These are phyloP conservation scores for Darevskia nairensis DNA, from an alignment of 2,797 vertebrate species.

Conservation along the genomic window DNA sequence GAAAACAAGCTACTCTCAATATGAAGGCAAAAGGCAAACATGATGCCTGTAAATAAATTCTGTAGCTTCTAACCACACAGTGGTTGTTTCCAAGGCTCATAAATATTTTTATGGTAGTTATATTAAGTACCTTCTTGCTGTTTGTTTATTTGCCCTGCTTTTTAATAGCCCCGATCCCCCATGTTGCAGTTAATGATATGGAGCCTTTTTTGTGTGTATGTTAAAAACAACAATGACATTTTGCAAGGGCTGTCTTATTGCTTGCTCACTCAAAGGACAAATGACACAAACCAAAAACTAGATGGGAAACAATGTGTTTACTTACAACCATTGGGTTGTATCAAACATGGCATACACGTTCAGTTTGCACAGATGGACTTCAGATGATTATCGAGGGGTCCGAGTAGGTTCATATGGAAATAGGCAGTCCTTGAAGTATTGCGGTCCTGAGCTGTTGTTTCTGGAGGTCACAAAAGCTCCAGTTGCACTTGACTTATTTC, in stretches of 20 bases:
- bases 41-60: slow-evolving; percentile 18
- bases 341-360: too few relatives aligned
- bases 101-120: slow-evolving; percentile 50
- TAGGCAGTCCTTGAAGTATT: too few relatives aligned
- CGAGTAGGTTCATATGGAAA: too few relatives aligned
- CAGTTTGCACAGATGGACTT: too few relatives aligned
- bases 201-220: not conserved
- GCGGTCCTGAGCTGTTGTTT: too few relatives aligned
- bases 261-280: not conserved
- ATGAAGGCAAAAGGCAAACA: slow-evolving; percentile 28
- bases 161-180: slow-evolving; percentile 37
- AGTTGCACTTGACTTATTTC: too few relatives aligned
- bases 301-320: too few relatives aligned
- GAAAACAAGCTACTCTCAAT: slow-evolving; percentile 10
- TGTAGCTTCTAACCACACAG: slow-evolving; percentile 32
- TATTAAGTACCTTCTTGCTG: slow-evolving; percentile 7
- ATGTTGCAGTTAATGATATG: slow-evolving; percentile 15
- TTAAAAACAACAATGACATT: not conserved
- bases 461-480: too few relatives aligned
- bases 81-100: slow-evolving; percentile 30
- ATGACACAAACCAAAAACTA: not conserved
- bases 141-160: slow-evolving; percentile 24
- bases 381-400: too few relatives aligned
- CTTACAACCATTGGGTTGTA: too few relatives aligned
- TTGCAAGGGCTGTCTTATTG: not conserved